Evolutionary conservation across 2,797 vertebrate species (phyloP), one percentile per base, ranked within the genome.

Genomic region (Diglossa cyanea): DNA sequence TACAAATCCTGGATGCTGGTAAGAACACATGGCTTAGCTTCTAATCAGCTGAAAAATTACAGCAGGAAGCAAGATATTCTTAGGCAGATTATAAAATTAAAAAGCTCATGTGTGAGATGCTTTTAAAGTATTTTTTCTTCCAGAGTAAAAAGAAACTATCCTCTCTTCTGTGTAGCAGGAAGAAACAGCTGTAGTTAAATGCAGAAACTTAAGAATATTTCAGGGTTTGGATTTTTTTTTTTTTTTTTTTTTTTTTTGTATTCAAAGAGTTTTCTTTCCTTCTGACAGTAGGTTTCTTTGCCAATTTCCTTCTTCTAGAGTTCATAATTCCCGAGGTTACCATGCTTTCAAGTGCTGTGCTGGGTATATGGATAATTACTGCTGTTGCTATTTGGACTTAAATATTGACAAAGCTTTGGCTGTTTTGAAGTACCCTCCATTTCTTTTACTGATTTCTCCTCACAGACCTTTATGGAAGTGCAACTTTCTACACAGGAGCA

Each of bases 301-400:
- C 54, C 92, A 71, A 18, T 80, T 90, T 84, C 86, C 75, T 96
- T 89, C 72, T 96, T 78, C 48, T 45, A 44, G 58, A 96, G 58
- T 90, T 82, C 92, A 75, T 86, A 73, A 88, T 78, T 82, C 80
- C 89, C 72, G 12, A 40, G 65, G 79, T 76, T 80, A 78, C 70
- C 55, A 18, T 25, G 63, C 4, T 55, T 90, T 84, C 58, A 85
- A 91, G 50, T 80, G 54, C 9, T 61, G 11, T 85, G 18, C 62
- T 91, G 26, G 25, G 20, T 84, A 83, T 23, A 26, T 5, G 67
- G 53, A 63, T 94, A 95, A 96, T 95, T 93, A 93, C 92, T 96
- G 57, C 90, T 94, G 61, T 80, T 63, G 58, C 40, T 96, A 31
- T 82, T 85, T 81, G 67, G 57, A 93, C 57, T 51, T 23, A 83